Evolutionary conservation across 2,797 vertebrate genomes (phyloP), one percentile per base, ranked within the genome.

Genomic region (Delichon dasypus): DNA sequence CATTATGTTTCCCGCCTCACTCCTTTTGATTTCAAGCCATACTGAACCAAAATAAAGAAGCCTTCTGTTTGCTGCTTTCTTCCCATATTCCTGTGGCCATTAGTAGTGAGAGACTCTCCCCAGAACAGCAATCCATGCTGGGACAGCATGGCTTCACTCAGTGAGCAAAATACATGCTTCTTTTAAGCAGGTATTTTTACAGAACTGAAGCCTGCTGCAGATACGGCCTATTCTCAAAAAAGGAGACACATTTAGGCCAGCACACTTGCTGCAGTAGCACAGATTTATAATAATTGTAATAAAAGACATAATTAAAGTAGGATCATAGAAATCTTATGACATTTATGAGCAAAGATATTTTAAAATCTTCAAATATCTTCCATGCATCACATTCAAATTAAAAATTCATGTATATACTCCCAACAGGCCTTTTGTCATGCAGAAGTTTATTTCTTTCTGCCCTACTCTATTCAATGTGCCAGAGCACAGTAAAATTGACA

Each of bases 331-430:
- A 88, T 92, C 96, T 95, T 90, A 87, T 4, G 94, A 92, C 91
- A 97, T 96, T 97, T 96, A 97, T 77, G 95, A 94, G 95, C 93
- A 93, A 95, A 97, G 96, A 96, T 95, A 97, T 90, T 93, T 96
- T 96, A 95, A 97, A 96, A 97, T 96, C 94, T 97, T 97, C 94
- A 93, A 95, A 90, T 94, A 96, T 92, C 95, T 94, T 95, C 93
- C 86, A 96, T 89, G 93, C 94, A 96, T 97, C 96, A 97, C 93
- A 85, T 90, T 97, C 90, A 97, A 97, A 98, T 98, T 98, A 98
- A 98, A 98, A 97, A 97, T 97, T 97, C 95, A 97, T 96, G 93
- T 90, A 96, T 93, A 96, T 88, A 94, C 95, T 98, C 97, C 95
- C 97, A 96, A 92, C 66, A 97, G 98, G 97, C 97, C 96, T 97